Conservation (phyloP, 1,140 invertebrate genomes). For the Zaprionus africanus region DNA sequence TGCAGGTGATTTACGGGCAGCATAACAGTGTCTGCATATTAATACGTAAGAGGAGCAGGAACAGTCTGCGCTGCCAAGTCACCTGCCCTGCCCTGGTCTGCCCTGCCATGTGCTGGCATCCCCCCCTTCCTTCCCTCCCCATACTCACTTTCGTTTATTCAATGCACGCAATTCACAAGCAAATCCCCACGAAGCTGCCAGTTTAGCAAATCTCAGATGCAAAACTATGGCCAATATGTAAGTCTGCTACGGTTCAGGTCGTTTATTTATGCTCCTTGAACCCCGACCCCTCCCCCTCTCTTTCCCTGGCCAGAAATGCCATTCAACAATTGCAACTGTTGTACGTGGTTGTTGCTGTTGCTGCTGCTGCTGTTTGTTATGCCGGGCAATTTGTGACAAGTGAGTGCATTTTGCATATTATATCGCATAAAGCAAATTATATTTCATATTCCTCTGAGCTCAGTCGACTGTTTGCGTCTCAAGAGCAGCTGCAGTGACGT, state of each 20-base stretch:
- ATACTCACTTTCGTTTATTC: constrained; percentile 40
- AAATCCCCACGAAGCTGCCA: constrained; percentile 32
- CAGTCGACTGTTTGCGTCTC: constrained; percentile 63
- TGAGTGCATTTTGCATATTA: constrained; percentile 66
- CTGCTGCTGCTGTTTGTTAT: constrained; percentile 57
- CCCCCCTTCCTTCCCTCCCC: not conserved
- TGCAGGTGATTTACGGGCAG: constrained; percentile 71
- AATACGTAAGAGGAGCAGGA: constrained; percentile 49
- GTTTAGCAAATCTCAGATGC: constrained; percentile 41
- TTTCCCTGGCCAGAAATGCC: constrained; percentile 20
- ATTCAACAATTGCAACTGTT: constrained; percentile 45
- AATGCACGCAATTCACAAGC: constrained; percentile 36
- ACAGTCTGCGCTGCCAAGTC: not conserved
- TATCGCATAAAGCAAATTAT: constrained; percentile 70
- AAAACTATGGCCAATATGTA: constrained; percentile 41
- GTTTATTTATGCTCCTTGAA: constrained; percentile 22
- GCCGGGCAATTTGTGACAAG: constrained; percentile 73
- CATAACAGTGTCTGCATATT: constrained; percentile 72
- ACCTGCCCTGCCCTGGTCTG: not conserved
- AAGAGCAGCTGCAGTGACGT: constrained; percentile 48
- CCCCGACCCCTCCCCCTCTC: not conserved
- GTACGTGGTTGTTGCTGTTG: constrained; percentile 24
- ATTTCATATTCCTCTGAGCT: constrained; percentile 58
- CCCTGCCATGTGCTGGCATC: not conserved
- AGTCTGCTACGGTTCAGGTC: constrained; percentile 21